Evolutionary conservation across 2,888 invertebrate species (phyloP), one percentile per base, ranked within the genome.

Genomic region (Drosophila meridiana): DNA sequence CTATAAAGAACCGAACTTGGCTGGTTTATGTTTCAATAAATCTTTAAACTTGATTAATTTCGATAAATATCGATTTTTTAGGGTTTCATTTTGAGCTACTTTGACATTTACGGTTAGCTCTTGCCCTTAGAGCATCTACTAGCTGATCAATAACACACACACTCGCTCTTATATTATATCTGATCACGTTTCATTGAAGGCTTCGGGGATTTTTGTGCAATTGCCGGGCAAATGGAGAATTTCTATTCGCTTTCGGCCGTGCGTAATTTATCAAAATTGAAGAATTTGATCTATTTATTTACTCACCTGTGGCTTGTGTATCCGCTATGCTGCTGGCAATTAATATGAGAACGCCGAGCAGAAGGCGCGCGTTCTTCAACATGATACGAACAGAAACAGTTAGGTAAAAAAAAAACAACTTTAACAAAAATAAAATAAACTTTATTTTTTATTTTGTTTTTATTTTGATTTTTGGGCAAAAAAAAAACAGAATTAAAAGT

Each of bases 241-340:
- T 50, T 42, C 8, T 38, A 26, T 28, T 14, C 8, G 14, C 7
- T 40, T 36, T 36, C 6, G 9, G 2, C 7, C n/a, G 30, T 13
- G 13, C 20, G 28, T 50, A 40, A 36, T 20, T 7, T 3, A 28
- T 28, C 11, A 28, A 56, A 38, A 14, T 30, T 40, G 5, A 40
- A 55, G 40, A 42, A 42, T 32, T 42, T 20, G n/a, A 8, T 32
- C 14, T 79, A 43, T 81, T 81, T 83, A 76, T 81, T 81, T 83
- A 76, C 85, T 82, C 61, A 85, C 85, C 90, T 61, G 78, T 60
- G 55, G 81, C 90, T 62, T 78, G 71, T 60, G 80, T 88, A 80
- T 86, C 68, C 73, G 75, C 45, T 78, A 69, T 55, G 32, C 50
- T 57, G 73, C 84, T 67, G 73, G 73, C 89, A 62, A 74, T 69